Percentiles rank a stretch among this genome's conserved stretches.
Evolutionary conservation across 2,888 invertebrate genomes (phyloP).

Genomic region (Cheilosia impressa): DNA sequence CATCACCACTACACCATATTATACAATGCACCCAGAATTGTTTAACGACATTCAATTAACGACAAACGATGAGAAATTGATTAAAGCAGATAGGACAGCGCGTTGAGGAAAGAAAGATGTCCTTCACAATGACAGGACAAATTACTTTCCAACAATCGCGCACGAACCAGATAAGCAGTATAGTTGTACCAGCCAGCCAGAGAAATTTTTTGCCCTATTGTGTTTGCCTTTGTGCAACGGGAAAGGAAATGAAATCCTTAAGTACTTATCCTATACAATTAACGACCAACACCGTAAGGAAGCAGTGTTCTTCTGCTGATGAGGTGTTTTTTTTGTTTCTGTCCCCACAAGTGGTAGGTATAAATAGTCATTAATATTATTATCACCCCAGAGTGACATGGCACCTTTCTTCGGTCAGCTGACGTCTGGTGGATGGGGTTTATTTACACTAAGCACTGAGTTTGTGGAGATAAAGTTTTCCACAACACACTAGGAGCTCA

Average conservation of each 20-base stretch:
- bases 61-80: constrained; percentile 74
- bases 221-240: constrained; percentile 33
- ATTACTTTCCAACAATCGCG: constrained; percentile 72
- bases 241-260: constrained; percentile 70
- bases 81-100: constrained; percentile 64
- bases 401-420: constrained; percentile 56
- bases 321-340: constrained; percentile 7
- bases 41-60: constrained; percentile 73
- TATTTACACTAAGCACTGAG: not conserved
- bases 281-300: constrained; percentile 43
- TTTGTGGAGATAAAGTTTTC: not conserved
- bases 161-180: constrained; percentile 62
- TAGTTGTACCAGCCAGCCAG: not conserved
- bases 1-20: constrained; percentile 14
- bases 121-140: constrained; percentile 72
- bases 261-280: constrained; percentile 73
- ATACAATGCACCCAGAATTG: constrained; percentile 39
- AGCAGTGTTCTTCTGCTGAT: constrained; percentile 11
- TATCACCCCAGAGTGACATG: constrained; percentile 60
- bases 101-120: constrained; percentile 46
- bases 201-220: constrained; percentile 43
- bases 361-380: constrained; percentile 70
- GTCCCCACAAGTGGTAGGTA: constrained; percentile 41
- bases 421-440: constrained; percentile 47
- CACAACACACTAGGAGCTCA: not conserved